phyloP scores from a whole-genome alignment of 2,797 vertebrate genomes.

The Crypturellus tataupa region DNA sequence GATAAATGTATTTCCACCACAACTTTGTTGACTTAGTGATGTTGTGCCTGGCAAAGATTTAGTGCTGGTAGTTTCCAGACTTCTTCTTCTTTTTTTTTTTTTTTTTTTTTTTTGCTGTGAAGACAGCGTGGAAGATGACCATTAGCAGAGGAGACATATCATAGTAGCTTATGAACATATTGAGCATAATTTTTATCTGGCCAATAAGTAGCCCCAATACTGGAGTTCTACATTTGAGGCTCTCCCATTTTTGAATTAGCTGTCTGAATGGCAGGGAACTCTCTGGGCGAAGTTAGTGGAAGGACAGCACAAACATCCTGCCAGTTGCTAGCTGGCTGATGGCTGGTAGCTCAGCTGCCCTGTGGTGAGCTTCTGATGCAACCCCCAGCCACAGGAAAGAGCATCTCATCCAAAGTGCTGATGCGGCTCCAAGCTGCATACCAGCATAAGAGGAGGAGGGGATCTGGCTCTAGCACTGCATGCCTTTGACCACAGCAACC shows the following conservation, averaged over 20 bases:
- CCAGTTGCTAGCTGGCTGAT: background rate
- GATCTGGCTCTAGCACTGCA: slow-evolving; percentile 34
- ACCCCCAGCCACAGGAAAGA: slow-evolving; percentile 59
- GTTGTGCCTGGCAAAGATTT: slow-evolving; percentile 40
- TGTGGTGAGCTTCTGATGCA: slow-evolving; percentile 46
- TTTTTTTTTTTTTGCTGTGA: background rate
- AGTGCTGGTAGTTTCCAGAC: background rate
- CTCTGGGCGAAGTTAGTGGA: background rate
- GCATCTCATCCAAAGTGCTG: slow-evolving; percentile 40
- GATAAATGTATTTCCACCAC: background rate
- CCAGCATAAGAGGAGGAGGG: slow-evolving; percentile 28
- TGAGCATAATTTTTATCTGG: background rate
- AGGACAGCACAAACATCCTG: background rate
- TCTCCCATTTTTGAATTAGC: background rate
- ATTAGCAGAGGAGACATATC: background rate
- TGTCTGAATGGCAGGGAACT: background rate
- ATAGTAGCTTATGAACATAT: background rate
- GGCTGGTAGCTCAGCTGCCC: slow-evolving; percentile 39
- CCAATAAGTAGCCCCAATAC: background rate
- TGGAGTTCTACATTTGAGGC: fast-evolving
- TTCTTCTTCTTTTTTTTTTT: no score
- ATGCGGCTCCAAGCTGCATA: background rate
- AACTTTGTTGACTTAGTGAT: slow-evolving; percentile 22
- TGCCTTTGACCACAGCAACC: slow-evolving; percentile 7
- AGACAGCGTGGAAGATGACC: background rate